Conservation (phyloP, 1,140 invertebrate genomes). For the Zaprionus inermis region DNA sequence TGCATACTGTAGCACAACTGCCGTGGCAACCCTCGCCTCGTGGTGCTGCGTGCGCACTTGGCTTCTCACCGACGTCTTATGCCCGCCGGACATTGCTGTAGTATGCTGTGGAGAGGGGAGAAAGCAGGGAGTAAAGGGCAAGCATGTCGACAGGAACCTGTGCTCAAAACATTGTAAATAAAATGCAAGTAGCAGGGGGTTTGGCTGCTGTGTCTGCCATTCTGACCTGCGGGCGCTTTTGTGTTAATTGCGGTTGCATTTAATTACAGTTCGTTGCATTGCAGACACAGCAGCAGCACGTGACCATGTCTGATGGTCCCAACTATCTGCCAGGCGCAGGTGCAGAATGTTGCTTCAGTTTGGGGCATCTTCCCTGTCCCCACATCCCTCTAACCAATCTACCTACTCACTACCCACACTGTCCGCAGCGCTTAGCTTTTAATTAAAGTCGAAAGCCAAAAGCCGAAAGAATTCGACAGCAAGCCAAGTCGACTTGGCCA, state of each 20-base stretch:
- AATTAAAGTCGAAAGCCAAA: conserved; percentile 78
- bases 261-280: conserved; percentile 78
- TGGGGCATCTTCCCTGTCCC: background rate
- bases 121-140: background rate
- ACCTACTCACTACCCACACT: conserved; percentile 4
- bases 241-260: conserved; percentile 83
- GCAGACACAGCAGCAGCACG: conserved; percentile 42
- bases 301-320: conserved; percentile 34
- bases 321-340: conserved; percentile 21
- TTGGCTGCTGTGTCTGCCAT: conserved; percentile 66
- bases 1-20: background rate
- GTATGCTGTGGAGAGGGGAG: background rate
- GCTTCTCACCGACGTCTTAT: conserved; percentile 57
- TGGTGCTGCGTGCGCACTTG: conserved; percentile 47
- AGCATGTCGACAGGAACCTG: conserved; percentile 60
- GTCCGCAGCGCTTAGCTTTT: conserved; percentile 58
- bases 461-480: conserved; percentile 62
- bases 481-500: conserved; percentile 10
- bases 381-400: background rate
- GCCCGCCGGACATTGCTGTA: conserved; percentile 45
- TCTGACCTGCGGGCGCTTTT: conserved; percentile 78
- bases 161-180: conserved; percentile 76
- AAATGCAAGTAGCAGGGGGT: conserved; percentile 47
- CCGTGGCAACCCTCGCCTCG: conserved; percentile 27
- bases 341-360: background rate